Conservation (phyloP, 2,888 invertebrate species). For the Miltochrista miniata region DNA sequence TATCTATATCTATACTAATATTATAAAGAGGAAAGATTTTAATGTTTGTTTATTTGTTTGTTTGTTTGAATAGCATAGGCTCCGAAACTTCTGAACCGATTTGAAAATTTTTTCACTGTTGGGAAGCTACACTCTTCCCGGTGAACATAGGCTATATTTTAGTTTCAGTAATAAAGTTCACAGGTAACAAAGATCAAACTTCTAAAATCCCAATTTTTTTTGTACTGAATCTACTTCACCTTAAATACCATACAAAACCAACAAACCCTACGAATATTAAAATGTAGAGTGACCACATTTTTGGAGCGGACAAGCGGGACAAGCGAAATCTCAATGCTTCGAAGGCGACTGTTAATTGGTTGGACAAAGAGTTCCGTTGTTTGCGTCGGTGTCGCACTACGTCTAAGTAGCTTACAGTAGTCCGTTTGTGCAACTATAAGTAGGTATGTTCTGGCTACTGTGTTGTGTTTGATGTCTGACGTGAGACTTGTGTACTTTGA, state of each 20-base stretch:
- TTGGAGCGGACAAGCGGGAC: constrained; percentile 35
- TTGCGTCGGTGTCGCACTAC: constrained; percentile 51
- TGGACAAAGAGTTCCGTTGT: constrained; percentile 53
- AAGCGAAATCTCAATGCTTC: constrained; percentile 49
- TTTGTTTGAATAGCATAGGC: no score
- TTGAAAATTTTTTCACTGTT: no score
- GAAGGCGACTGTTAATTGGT: constrained; percentile 58
- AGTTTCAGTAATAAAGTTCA: no score
- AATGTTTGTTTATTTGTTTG: no score
- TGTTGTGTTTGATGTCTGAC: constrained; percentile 21
- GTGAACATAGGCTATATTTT: no score
- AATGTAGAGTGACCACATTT: constrained; percentile 21
- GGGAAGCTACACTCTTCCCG: no score
- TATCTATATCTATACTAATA: no score
- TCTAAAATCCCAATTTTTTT: no score
- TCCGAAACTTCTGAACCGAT: no score
- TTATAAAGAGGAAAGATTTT: no score
- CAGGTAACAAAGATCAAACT: no score
- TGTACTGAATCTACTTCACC: no score
- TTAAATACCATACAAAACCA: constrained; percentile 3
- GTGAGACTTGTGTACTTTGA: constrained; percentile 6
- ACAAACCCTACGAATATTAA: background rate
- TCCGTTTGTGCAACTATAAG: constrained; percentile 54
- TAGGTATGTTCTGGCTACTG: constrained; percentile 6
- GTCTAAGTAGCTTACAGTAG: constrained; percentile 61